These are phyloP conservation scores for Bos indicus DNA, from an alignment of 2,113 vertebrate genomes.

Conservation along the genomic window DNA sequence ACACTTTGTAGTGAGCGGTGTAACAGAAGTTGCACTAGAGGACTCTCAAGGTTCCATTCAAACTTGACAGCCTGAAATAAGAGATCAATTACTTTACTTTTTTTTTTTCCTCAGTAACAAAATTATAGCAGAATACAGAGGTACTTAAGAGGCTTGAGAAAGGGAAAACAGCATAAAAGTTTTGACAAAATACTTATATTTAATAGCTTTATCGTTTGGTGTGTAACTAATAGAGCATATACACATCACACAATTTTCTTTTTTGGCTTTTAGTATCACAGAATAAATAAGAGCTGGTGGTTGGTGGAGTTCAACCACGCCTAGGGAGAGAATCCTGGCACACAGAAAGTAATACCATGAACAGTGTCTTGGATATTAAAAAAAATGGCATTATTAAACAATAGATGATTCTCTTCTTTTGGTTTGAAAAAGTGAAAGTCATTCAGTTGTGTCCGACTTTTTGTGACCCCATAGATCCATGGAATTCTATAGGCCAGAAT, in stretches of 20 bases:
- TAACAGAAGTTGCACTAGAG: constrained; percentile 86
- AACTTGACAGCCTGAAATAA: constrained; percentile 85
- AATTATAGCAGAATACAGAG: not conserved
- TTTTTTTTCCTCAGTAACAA: not conserved
- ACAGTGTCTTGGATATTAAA: not conserved
- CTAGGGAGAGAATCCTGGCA: not conserved
- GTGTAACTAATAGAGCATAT: not conserved
- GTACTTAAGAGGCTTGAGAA: not conserved
- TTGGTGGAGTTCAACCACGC: not conserved
- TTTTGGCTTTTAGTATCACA: not conserved
- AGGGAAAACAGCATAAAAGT: not conserved
- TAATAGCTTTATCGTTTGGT: not conserved
- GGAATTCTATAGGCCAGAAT: not conserved
- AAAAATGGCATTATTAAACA: not conserved
- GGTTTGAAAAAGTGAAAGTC: not conserved
- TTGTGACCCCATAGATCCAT: not conserved
- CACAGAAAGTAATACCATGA: not conserved
- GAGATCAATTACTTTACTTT: not conserved
- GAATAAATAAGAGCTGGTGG: not conserved
- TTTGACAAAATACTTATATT: not conserved
- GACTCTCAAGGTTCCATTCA: constrained; percentile 89
- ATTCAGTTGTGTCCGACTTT: not conserved
- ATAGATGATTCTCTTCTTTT: not conserved
- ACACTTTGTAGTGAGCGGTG: constrained; percentile 84
- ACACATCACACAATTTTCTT: not conserved